A percentile compares a stretch with the other conserved stretches of the same genome.
Evolutionary conservation across 2,113 vertebrate genomes (phyloP).

Genomic region (Bos indicus): DNA sequence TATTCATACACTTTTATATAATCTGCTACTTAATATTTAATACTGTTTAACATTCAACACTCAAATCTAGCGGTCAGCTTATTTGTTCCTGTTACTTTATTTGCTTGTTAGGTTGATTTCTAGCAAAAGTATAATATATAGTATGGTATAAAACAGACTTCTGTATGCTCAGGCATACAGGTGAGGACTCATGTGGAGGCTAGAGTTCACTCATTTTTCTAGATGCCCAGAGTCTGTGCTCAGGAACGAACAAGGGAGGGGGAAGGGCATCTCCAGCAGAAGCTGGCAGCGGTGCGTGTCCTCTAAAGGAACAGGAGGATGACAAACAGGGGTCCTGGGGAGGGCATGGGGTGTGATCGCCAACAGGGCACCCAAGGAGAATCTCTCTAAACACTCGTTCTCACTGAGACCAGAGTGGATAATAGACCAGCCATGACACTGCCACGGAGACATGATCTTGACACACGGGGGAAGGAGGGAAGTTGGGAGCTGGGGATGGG

Average conservation of each 20-base stretch:
- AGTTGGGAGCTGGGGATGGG: background rate
- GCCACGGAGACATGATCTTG: background rate
- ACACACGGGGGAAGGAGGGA: background rate
- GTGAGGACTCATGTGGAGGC: background rate
- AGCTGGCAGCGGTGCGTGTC: background rate
- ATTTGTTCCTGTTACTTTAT: background rate
- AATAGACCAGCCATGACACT: background rate
- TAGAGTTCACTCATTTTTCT: background rate
- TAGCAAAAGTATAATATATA: background rate
- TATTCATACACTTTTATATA: background rate
- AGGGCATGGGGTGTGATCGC: background rate
- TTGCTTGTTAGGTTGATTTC: background rate
- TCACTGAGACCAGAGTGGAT: background rate
- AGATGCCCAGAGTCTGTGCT: background rate
- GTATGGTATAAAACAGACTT: too few species aligned
- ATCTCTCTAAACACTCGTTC: background rate
- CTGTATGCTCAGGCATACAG: accelerated
- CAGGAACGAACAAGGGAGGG: background rate
- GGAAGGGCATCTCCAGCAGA: background rate
- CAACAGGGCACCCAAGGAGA: accelerated
- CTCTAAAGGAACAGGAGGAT: background rate
- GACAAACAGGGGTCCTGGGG: background rate
- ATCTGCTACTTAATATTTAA: background rate
- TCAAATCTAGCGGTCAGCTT: too few species aligned
- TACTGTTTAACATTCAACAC: too few species aligned